These are phyloP conservation scores for Heloderma charlesbogerti DNA, from an alignment of 2,113 vertebrate genomes.

Conservation along the genomic window DNA sequence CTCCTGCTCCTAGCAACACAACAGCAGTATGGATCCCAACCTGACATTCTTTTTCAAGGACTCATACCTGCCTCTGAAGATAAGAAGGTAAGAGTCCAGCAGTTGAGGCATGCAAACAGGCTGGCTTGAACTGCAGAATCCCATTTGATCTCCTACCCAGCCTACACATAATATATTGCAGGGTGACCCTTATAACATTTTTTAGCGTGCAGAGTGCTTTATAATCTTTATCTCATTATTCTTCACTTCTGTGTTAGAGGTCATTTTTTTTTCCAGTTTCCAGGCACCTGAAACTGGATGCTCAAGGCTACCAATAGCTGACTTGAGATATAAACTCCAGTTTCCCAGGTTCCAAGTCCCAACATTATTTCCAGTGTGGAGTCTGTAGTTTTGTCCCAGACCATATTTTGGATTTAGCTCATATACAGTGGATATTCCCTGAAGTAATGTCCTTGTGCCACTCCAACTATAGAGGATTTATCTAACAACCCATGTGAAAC, in stretches of 20 bases:
- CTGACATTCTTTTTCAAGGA: not conserved
- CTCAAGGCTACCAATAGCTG: not conserved
- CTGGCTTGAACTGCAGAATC: not conserved
- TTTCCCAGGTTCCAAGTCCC: not conserved
- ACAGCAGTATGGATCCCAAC: not conserved
- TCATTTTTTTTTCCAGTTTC: not conserved
- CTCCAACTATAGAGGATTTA: not conserved
- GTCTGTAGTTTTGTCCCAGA: not conserved
- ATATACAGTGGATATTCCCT: not conserved
- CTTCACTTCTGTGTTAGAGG: conserved; percentile 1
- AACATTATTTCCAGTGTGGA: not conserved
- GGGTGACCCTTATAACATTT: not conserved
- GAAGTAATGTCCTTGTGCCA: not conserved
- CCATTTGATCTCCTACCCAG: not conserved
- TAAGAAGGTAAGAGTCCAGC: not conserved
- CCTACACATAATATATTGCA: not conserved
- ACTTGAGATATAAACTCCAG: not conserved
- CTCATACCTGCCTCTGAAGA: not conserved
- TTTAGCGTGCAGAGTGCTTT: not conserved
- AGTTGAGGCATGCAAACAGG: not conserved
- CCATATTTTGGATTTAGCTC: not conserved
- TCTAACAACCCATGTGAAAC: not conserved
- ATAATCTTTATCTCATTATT: conserved; percentile 22
- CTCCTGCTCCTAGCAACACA: not conserved
- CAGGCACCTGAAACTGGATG: not conserved